Evolutionary conservation across 2,797 vertebrate genomes (phyloP), one percentile per base, ranked within the genome.

Genomic region (Ptychobarbus kaznakovi): DNA sequence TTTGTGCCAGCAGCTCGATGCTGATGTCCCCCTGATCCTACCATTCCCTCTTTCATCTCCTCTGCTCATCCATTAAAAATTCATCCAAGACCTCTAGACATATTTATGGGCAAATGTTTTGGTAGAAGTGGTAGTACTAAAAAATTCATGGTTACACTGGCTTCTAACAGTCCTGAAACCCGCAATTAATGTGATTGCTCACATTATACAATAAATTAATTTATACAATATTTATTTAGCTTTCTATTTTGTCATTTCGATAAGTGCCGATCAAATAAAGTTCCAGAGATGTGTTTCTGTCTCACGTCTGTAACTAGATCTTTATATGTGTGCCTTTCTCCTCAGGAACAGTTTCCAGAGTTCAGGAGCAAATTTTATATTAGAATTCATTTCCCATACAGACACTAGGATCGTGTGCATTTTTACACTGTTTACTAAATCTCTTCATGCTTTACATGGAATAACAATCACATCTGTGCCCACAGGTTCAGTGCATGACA

Each of bases 151-250:
- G 90, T 94, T 95, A 94, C 92, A 93, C 95, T 95, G 95, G 93
- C 93, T 96, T 95, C 95, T 95, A 96, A 97, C 96, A 98, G 97
- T 96, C 96, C 95, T 95, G 94, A 97, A 95, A 95, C 94, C 95
- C 96, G 56, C 97, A 96, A 97, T 99, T 97, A 98, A 96, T 96
- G 96, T 97, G 96, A 97, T 97, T 96, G 96, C 96, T 93, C 94
- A 91, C 92, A 95, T 95, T 95, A 95, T 90, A 94, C 93, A 93
- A 94, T 95, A 94, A 92, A 95, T 93, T 91, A 51, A 91, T 94
- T 94, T 91, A 94, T 93, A 92, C 93, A 93, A 94, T 94, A 94
- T 95, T 93, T 93, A 94, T 94, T 90, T 84, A 83, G 86, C 90
- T 90, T 91, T 81, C 18, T 35, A 2, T 74, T 49, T 58, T 28